Evolutionary conservation across 2,113 vertebrate species (phyloP).

Genomic region (Oreochromis tanganicae): DNA sequence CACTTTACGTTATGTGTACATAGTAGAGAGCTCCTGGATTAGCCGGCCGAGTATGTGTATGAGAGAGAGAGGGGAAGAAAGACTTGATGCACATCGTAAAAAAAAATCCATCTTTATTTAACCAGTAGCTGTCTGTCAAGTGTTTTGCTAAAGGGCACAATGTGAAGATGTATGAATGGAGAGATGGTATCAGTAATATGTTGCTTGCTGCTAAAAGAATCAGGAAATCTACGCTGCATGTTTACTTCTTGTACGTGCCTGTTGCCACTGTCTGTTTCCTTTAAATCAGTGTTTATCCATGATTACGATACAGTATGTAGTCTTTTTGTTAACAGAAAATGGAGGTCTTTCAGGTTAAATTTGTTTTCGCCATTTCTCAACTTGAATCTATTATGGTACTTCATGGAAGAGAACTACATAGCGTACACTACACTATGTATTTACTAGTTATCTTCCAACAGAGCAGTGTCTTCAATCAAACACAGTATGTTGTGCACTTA

Average conservation of each 20-base stretch:
- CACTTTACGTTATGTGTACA: slow-evolving; percentile 35
- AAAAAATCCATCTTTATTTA: slow-evolving; percentile 14
- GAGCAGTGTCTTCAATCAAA: neutral
- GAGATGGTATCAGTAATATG: neutral
- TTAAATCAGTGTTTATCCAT: neutral
- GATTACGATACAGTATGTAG: neutral
- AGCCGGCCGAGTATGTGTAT: neutral
- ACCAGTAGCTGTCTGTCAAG: neutral
- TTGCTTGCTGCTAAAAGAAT: neutral
- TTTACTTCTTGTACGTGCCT: neutral
- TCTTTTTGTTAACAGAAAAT: neutral
- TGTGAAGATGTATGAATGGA: neutral
- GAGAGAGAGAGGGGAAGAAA: neutral
- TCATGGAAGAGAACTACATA: neutral
- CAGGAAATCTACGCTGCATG: neutral
- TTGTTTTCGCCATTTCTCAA: neutral
- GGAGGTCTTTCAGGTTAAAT: neutral
- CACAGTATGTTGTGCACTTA: neutral
- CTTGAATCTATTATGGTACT: neutral
- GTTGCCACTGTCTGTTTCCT: neutral
- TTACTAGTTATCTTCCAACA: neutral
- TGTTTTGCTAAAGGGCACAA: slow-evolving; percentile 2
- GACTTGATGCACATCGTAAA: neutral
- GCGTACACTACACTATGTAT: neutral
- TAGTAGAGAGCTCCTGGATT: slow-evolving; percentile 12